Percentiles rank a stretch among this genome's conserved stretches.
Evolutionary conservation across 2,888 invertebrate genomes (phyloP).

Genomic region (Athalia rosae): DNA sequence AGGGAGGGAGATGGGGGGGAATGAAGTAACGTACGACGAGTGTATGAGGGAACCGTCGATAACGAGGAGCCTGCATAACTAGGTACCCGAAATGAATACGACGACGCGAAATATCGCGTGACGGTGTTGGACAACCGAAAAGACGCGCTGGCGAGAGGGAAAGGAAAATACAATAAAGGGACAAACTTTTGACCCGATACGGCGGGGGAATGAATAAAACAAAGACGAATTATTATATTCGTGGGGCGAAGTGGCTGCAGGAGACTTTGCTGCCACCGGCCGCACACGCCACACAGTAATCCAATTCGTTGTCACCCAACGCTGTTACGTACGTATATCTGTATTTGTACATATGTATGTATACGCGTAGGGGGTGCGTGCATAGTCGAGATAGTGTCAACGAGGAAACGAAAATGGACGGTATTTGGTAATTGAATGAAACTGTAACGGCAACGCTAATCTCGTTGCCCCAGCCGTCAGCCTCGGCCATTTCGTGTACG

Average conservation of each 20-base stretch:
- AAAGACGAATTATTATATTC: too few relatives aligned
- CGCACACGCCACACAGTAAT: slow-evolving; percentile 23
- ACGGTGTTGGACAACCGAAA: too few relatives aligned
- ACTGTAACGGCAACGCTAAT: slow-evolving; percentile 6
- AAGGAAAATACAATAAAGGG: too few relatives aligned
- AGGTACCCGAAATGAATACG: too few relatives aligned
- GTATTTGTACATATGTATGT: background rate
- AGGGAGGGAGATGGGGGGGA: too few relatives aligned
- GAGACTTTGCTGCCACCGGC: background rate
- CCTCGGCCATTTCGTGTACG: background rate
- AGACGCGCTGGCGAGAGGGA: too few relatives aligned
- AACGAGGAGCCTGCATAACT: too few relatives aligned
- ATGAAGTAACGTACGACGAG: too few relatives aligned
- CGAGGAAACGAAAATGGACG: slow-evolving; percentile 18
- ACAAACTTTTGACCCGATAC: too few relatives aligned
- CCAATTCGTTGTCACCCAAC: slow-evolving; percentile 26
- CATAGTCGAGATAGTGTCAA: slow-evolving; percentile 34
- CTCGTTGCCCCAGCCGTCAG: background rate
- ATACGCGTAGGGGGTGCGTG: background rate
- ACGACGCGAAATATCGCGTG: too few relatives aligned
- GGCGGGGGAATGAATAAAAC: too few relatives aligned
- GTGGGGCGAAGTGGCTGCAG: background rate
- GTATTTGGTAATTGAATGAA: slow-evolving; percentile 37
- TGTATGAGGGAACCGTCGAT: too few relatives aligned
- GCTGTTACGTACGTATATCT: slow-evolving; percentile 5